Conservation (phyloP, 1,140 invertebrate species). For the Drosophila lowei region DNA sequence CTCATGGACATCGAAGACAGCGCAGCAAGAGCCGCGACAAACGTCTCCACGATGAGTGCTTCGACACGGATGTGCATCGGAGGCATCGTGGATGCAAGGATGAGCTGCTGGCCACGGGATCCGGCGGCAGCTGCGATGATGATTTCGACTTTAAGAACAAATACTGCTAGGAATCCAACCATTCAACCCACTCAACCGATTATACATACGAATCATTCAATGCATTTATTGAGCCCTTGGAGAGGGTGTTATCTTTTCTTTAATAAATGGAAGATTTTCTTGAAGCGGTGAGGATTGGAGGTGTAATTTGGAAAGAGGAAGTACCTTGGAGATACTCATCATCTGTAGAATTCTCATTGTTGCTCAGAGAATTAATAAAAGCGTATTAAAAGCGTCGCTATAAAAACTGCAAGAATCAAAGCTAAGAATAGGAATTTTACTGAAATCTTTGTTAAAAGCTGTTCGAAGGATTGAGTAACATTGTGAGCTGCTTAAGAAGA, state of each 20-base stretch:
- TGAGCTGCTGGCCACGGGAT: constrained; percentile 56
- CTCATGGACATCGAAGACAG: constrained; percentile 27
- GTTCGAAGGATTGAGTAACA: no score
- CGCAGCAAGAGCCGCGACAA: constrained; percentile 75
- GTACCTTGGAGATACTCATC: no score
- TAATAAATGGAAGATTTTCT: not conserved
- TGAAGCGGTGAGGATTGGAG: no score
- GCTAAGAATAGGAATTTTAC: no score
- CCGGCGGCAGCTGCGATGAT: constrained; percentile 56
- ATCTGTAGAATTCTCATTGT: no score
- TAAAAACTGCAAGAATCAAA: no score
- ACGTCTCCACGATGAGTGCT: constrained; percentile 73
- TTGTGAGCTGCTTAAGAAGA: no score
- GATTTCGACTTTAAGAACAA: constrained; percentile 72
- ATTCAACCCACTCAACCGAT: not conserved
- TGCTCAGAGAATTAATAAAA: no score
- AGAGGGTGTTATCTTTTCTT: not conserved
- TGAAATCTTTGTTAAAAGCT: no score
- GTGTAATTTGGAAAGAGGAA: no score
- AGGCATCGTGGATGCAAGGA: constrained; percentile 73
- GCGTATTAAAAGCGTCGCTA: no score
- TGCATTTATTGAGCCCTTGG: constrained; percentile 6
- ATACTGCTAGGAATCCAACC: constrained; percentile 46
- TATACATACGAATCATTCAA: not conserved
- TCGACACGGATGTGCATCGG: constrained; percentile 75